Evolutionary conservation across 2,797 vertebrate genomes (phyloP).

Genomic region (Cyclopterus lumpus): DNA sequence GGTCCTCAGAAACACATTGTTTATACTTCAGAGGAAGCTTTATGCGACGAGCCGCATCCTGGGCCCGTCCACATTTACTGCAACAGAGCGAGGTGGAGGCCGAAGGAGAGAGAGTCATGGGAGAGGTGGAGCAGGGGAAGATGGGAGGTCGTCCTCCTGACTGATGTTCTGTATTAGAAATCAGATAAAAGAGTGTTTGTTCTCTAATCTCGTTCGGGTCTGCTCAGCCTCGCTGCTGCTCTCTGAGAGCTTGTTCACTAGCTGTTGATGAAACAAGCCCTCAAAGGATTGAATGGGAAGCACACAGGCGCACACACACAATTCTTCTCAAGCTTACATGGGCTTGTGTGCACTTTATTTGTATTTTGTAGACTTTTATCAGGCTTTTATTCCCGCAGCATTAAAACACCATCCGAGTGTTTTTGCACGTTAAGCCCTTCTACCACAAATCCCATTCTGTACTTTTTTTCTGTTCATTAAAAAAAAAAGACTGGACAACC

Average conservation of each 20-base stretch:
- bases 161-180: constrained; percentile 41
- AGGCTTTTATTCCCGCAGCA: not conserved
- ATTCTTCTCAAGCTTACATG: constrained; percentile 4
- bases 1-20: not conserved
- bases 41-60: not conserved
- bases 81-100: not conserved
- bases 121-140: not conserved
- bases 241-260: constrained; percentile 8
- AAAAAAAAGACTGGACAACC: not conserved
- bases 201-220: constrained; percentile 51
- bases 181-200: constrained; percentile 62
- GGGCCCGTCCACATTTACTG: not conserved
- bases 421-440: not conserved
- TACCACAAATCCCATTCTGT: not conserved
- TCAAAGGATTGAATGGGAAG: constrained; percentile 24
- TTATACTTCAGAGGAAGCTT: not conserved
- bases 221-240: constrained; percentile 46
- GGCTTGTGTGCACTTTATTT: constrained; percentile 22
- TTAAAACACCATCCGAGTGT: not conserved
- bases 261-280: constrained; percentile 36
- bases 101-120: not conserved
- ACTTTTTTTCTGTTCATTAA: not conserved
- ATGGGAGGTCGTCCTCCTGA: constrained; percentile 19
- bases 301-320: not conserved
- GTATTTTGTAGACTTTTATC: not conserved